Percentiles rank a stretch among this genome's conserved stretches.
These are phyloP conservation scores for Sabatieria punctata DNA, from an alignment of 2,888 invertebrate species.

Conservation along the genomic window DNA sequence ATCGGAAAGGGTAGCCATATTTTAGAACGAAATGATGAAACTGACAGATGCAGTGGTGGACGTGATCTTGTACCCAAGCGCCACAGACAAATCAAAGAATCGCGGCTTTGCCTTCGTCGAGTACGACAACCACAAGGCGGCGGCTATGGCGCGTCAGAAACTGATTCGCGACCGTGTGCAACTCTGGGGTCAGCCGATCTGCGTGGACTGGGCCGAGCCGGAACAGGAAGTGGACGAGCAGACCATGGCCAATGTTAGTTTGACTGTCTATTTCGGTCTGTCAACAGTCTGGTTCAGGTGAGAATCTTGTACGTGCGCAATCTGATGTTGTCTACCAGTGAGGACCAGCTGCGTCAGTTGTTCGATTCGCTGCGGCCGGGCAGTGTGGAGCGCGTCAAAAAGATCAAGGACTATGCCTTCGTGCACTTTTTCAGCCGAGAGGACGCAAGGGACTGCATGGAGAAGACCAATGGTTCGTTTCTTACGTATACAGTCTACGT, in stretches of 20 bases:
- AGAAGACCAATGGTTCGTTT: slow-evolving; percentile 32
- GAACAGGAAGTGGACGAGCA: slow-evolving; percentile 55
- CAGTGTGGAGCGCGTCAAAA: slow-evolving; percentile 46
- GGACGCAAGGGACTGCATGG: slow-evolving; percentile 40
- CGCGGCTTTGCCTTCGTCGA: slow-evolving; percentile 69
- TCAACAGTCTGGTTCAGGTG: slow-evolving; percentile 41
- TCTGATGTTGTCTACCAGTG: slow-evolving; percentile 42
- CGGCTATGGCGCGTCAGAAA: slow-evolving; percentile 33
- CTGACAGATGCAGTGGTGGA: slow-evolving; percentile 50
- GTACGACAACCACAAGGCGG: slow-evolving; percentile 47
- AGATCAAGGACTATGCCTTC: slow-evolving; percentile 59
- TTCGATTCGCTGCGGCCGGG: slow-evolving; percentile 33
- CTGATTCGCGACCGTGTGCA: slow-evolving; percentile 34
- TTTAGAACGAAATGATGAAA: slow-evolving; percentile 40
- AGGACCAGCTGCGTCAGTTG: slow-evolving; percentile 39
- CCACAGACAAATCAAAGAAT: slow-evolving; percentile 46
- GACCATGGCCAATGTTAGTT: slow-evolving; percentile 44
- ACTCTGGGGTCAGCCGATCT: slow-evolving; percentile 50
- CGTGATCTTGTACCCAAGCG: slow-evolving; percentile 48
- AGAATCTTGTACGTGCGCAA: slow-evolving; percentile 56
- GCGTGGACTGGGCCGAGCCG: slow-evolving; percentile 73
- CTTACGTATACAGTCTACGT: no score
- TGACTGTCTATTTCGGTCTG: not conserved
- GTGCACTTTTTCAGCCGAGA: slow-evolving; percentile 50
- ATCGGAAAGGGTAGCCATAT: no score